A percentile compares a stretch with the other conserved stretches of the same genome.
These are phyloP conservation scores for Erannis defoliaria DNA, from an alignment of 2,888 invertebrate species.

Conservation along the genomic window DNA sequence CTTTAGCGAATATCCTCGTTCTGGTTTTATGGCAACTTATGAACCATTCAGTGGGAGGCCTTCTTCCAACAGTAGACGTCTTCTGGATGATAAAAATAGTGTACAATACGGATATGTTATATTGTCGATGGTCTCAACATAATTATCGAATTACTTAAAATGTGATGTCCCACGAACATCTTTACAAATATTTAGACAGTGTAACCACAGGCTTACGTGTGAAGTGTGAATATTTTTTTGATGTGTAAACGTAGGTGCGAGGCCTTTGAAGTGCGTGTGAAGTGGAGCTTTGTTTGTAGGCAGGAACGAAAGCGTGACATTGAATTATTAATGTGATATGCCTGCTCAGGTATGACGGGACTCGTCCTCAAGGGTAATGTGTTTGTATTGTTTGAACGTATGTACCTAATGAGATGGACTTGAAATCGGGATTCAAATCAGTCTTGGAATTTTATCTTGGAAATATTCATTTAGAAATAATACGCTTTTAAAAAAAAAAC, in stretches of 20 bases:
- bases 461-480: too few species aligned
- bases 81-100: too few species aligned
- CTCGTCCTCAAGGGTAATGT: constrained; percentile 23
- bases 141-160: too few species aligned
- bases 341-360: constrained; percentile 25
- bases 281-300: constrained; percentile 28
- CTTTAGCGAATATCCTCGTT: too few species aligned
- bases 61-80: too few species aligned
- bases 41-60: too few species aligned
- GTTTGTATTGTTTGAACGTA: constrained; percentile 20
- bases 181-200: not conserved
- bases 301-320: constrained; percentile 32
- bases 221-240: constrained; percentile 27
- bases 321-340: constrained; percentile 38
- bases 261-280: constrained; percentile 28
- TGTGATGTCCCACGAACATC: not conserved
- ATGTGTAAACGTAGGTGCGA: constrained; percentile 12
- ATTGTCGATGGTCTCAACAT: too few species aligned
- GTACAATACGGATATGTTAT: too few species aligned
- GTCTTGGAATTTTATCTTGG: not conserved
- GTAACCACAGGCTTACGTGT: not conserved
- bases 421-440: not conserved
- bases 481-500: not conserved
- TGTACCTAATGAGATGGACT: constrained; percentile 14
- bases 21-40: too few species aligned